Evolutionary conservation across 2,797 vertebrate genomes (phyloP).

Genomic region (Hydrocynus forskahlii): DNA sequence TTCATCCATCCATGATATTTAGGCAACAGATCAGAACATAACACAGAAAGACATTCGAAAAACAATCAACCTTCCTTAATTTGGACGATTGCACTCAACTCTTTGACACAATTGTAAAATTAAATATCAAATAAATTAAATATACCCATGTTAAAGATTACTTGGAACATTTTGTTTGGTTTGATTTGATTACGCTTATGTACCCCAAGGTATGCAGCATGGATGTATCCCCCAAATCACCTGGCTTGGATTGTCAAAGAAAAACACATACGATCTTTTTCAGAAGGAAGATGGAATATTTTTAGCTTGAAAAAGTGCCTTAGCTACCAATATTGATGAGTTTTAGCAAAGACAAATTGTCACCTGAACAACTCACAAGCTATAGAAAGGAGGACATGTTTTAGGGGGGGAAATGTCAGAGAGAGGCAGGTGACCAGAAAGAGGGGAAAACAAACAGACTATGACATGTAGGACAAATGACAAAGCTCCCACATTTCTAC

Average conservation of each 20-base stretch:
- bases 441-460: neutral
- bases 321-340: neutral
- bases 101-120: conserved; percentile 26
- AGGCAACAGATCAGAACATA: conserved; percentile 29
- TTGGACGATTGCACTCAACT: conserved; percentile 36
- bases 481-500: neutral
- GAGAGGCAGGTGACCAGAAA: neutral
- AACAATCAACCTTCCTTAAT: neutral
- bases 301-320: neutral
- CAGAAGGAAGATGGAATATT: conserved; percentile 20
- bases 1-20: neutral
- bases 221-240: conserved; percentile 2
- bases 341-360: conserved; percentile 4
- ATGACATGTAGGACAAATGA: neutral
- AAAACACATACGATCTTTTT: conserved; percentile 6
- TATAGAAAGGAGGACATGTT: neutral
- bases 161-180: conserved; percentile 16
- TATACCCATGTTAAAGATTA: conserved; percentile 8
- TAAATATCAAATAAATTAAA: conserved; percentile 53
- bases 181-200: conserved; percentile 15
- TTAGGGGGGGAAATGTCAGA: neutral
- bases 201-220: neutral
- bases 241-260: conserved; percentile 53
- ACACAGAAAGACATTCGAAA: neutral
- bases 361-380: neutral